Evolutionary conservation across 2,113 vertebrate species (phyloP), one percentile per base, ranked within the genome.

Genomic region (Pao palembangensis): DNA sequence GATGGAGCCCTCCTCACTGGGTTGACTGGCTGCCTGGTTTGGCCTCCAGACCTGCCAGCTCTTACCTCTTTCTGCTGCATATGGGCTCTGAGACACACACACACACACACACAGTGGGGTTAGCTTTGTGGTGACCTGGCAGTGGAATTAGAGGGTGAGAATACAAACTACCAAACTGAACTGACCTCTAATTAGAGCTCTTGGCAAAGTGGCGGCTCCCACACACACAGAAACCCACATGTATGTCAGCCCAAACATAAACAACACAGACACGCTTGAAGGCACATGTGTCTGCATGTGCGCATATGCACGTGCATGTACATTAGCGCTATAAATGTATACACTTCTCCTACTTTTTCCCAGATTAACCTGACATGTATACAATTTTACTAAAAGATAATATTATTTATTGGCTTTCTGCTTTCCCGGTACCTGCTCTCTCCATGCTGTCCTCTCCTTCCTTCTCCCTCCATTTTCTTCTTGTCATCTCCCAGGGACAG

Each of bases 181-280:
- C 79, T 88, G 86, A 89, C 88, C 89, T 90, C 88, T 91, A 91
- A 91, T 91, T 92, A 91, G 83, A 64, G 86, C 91, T 91, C 69
- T 85, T 89, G 90, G 91, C 89, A 90, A 90, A 87, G 79, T 81
- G 82, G 86, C 75, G 76, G 62, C 82, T 85, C 79, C 57, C 79
- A 83, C 64, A 58, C 69, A 70, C 75, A 78, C 54, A 0, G 34
- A 63, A 4, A 66, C 48, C 16, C 65, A 62, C 71, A 73, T 5
- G 1, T 55, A 74, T 48, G 56, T 54, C 67, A 25, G 64, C 54
- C 63, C 44, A 65, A 43, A 53, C 13, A 66, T 4, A 54, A 54
- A 63, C 1, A 64, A 21, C 34, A 73, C 54, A 74, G 20, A 75
- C 51, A 73, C 47, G 60, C 43, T 14, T 50, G 12, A 50, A 20